These are phyloP conservation scores for Trematomus loennbergii DNA, from an alignment of 2,113 vertebrate genomes.

Conservation along the genomic window DNA sequence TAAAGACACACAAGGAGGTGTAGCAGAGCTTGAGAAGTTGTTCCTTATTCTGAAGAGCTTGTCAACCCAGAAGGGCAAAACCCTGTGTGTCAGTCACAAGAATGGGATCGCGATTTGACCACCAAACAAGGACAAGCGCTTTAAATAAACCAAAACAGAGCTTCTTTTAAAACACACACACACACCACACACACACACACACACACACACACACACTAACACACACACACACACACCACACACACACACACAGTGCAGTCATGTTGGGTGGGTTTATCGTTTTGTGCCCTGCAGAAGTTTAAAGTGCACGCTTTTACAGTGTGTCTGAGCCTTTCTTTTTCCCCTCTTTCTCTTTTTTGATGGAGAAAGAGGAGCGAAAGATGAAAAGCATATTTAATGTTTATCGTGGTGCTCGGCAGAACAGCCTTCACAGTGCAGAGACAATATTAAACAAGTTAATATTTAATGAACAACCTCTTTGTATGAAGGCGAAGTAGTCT, in stretches of 20 bases:
- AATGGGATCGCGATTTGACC: conserved; percentile 31
- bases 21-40: conserved; percentile 56
- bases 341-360: conserved; percentile 57
- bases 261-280: conserved; percentile 63
- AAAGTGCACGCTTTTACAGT: conserved; percentile 72
- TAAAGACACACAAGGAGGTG: conserved; percentile 69
- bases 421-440: conserved; percentile 82
- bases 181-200: conserved; percentile 16
- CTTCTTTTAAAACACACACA: conserved; percentile 55
- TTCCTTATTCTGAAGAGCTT: conserved; percentile 60
- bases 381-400: conserved; percentile 90
- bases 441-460: conserved; percentile 89
- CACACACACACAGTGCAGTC: conserved; percentile 1
- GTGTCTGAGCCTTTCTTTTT: conserved; percentile 53
- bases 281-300: conserved; percentile 81
- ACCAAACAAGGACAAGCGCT: conserved; percentile 74
- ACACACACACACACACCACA: conserved; percentile 31
- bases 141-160: conserved; percentile 73
- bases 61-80: conserved; percentile 62
- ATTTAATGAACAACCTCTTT: conserved; percentile 87
- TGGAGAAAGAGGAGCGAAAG: conserved; percentile 79
- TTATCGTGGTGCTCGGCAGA: conserved; percentile 81
- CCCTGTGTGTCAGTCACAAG: conserved; percentile 63
- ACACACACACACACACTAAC: not conserved
- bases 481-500: conserved; percentile 80